phyloP scores from a whole-genome alignment of 2,888 invertebrate species.

The Lysandra bellargus region DNA sequence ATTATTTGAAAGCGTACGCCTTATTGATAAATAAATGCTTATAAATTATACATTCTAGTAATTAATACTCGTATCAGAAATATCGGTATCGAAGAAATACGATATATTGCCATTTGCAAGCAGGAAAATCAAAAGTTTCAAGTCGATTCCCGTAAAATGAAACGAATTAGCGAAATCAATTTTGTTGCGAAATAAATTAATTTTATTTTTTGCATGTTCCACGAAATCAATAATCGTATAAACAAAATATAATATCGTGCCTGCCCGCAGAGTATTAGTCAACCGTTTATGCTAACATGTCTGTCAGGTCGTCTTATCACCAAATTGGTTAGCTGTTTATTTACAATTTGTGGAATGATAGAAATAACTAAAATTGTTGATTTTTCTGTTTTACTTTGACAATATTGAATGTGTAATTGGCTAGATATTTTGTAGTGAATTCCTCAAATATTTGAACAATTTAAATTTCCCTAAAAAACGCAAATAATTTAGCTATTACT shows the following conservation, averaged over 20 bases:
- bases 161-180: constrained; percentile 7
- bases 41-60: background rate
- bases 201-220: background rate
- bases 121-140: background rate
- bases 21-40: background rate
- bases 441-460: background rate
- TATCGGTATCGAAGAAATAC: background rate
- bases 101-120: background rate
- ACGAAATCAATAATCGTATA: background rate
- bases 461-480: background rate
- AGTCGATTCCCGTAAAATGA: background rate
- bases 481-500: background rate
- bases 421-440: no score
- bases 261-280: no score
- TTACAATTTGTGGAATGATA: background rate
- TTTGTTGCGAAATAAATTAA: background rate
- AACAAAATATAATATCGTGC: background rate
- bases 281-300: background rate
- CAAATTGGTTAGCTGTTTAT: background rate
- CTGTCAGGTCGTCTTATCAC: background rate
- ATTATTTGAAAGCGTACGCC: no score
- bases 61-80: background rate
- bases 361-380: background rate
- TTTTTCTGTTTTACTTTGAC: background rate
- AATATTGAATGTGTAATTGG: background rate